Evolutionary conservation across 2,888 invertebrate genomes (phyloP).

Genomic region (Aleiodes alternator): DNA sequence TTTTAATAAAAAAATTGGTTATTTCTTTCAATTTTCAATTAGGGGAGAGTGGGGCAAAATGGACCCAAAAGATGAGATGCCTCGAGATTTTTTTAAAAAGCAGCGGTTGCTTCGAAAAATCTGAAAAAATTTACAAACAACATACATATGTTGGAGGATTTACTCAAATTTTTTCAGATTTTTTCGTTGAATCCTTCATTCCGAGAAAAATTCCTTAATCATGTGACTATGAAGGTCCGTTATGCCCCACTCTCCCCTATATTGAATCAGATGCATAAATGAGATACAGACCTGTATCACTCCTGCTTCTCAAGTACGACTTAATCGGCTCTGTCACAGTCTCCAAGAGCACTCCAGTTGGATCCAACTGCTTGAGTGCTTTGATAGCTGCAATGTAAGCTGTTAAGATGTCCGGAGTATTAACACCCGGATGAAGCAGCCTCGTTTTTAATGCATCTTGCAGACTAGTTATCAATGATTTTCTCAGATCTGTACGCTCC

Average conservation of each 20-base stretch:
- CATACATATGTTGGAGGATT: too few species aligned
- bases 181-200: too few species aligned
- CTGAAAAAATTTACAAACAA: too few species aligned
- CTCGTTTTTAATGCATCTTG: constrained; percentile 90
- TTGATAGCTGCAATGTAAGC: constrained; percentile 97
- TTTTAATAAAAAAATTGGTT: too few species aligned
- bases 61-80: too few species aligned
- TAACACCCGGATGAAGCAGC: constrained; percentile 94
- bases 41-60: too few species aligned
- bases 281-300: constrained; percentile 27
- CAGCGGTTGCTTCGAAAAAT: too few species aligned
- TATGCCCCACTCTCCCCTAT: too few species aligned
- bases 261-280: neutral
- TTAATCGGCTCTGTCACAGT: constrained; percentile 94
- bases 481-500: constrained; percentile 89
- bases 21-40: neutral
- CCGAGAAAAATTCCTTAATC: too few species aligned
- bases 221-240: too few species aligned
- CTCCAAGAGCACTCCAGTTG: constrained; percentile 94
- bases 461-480: constrained; percentile 85
- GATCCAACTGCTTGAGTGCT: constrained; percentile 93
- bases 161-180: too few species aligned
- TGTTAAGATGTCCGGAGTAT: constrained; percentile 95
- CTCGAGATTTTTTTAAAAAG: too few species aligned
- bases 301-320: constrained; percentile 64